A percentile compares a stretch with the other conserved stretches of the same genome.
Evolutionary conservation across 2,888 invertebrate species (phyloP).

Genomic region (Melinaea marsaeus): DNA sequence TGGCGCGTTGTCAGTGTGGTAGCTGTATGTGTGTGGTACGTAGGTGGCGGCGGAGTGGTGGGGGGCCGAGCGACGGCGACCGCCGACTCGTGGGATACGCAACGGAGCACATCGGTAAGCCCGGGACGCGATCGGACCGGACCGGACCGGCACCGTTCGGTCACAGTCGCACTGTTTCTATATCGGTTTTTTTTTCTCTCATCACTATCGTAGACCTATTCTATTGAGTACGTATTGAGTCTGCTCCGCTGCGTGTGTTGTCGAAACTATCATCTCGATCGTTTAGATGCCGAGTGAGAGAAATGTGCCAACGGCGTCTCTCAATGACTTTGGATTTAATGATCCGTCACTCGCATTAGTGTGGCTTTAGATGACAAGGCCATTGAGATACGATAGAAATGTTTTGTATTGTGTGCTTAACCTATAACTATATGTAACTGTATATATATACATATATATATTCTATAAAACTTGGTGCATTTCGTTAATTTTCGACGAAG

Average conservation of each 20-base stretch:
- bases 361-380: conserved; percentile 1
- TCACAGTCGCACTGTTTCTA: conserved; percentile 58
- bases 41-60: conserved; percentile 73
- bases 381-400: conserved; percentile 14
- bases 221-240: conserved; percentile 68
- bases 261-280: conserved; percentile 66
- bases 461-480: conserved; percentile 53
- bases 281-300: conserved; percentile 67
- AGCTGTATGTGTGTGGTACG: conserved; percentile 65
- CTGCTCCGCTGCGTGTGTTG: conserved; percentile 77
- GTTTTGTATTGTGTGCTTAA: conserved; percentile 14
- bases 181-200: conserved; percentile 55
- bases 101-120: conserved; percentile 72
- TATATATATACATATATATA: not conserved
- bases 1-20: conserved; percentile 26
- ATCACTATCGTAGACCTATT: conserved; percentile 70
- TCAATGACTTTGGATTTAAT: conserved; percentile 20
- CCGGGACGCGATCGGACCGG: conserved; percentile 53
- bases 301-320: conserved; percentile 57
- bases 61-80: conserved; percentile 63
- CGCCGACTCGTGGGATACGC: conserved; percentile 67
- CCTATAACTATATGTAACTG: not conserved
- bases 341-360: conserved; percentile 14
- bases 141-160: conserved; percentile 45
- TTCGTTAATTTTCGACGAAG: conserved; percentile 56